Conservation (phyloP, 2,797 vertebrate species). For the Psittacula echo region DNA sequence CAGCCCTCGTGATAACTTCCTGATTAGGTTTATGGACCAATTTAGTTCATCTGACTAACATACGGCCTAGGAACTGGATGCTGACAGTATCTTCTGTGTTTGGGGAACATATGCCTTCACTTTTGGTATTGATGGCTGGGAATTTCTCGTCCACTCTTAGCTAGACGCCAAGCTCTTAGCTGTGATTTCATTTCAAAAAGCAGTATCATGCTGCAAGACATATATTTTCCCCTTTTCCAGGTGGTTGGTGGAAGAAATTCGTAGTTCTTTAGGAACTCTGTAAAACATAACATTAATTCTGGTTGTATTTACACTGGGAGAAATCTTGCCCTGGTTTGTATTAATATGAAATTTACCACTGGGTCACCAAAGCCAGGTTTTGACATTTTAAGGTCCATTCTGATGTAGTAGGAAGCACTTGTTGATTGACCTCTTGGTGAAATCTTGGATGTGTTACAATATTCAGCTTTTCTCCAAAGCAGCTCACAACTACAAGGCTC, state of each 20-base stretch:
- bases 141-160: slow-evolving; percentile 6
- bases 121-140: not conserved
- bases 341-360: not conserved
- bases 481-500: not conserved
- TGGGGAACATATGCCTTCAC: not conserved
- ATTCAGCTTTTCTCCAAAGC: not conserved
- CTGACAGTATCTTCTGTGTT: not conserved
- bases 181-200: slow-evolving; percentile 8
- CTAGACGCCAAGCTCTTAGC: not conserved
- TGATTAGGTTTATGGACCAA: not conserved
- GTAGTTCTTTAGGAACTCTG: not conserved
- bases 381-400: not conserved
- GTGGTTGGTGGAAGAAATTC: not conserved
- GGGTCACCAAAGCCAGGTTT: not conserved
- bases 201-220: not conserved
- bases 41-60: slow-evolving; percentile 33
- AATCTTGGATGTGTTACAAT: not conserved
- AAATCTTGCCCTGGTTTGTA: not conserved
- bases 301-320: not conserved
- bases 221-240: not conserved
- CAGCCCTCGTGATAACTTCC: slow-evolving; percentile 4
- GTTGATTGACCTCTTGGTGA: not conserved
- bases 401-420: not conserved
- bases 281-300: not conserved
- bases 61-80: slow-evolving; percentile 18